Evolutionary conservation across 2,797 vertebrate genomes (phyloP), one percentile per base, ranked within the genome.

Genomic region (Jordanella pulchra): DNA sequence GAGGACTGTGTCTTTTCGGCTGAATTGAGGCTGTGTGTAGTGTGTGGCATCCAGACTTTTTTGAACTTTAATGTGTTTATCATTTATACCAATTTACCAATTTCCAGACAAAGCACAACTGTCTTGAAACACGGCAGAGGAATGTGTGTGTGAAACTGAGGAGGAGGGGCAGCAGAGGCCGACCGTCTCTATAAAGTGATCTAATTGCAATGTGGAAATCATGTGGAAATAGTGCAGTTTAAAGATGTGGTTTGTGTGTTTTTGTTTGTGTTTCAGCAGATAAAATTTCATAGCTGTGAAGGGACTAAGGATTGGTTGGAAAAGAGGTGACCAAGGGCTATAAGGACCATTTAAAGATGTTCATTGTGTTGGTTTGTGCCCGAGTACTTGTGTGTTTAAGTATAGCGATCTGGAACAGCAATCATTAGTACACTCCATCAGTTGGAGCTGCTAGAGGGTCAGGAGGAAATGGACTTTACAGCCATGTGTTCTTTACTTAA

Each of bases 191-290:
- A 47, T 83, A 72, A 83, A 83, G 76, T 65, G 76, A 90, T 90
- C 84, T 86, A 87, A 92, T 92, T 88, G 91, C 66, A 67, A 78
- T 65, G 72, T 77, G 73, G 82, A 76, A 79, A 77, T 87, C 87
- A 77, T 82, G 80, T 86, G 78, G 79, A 91, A 71, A 71, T 74
- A 28, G 65, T 78, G 73, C 69, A 56, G 64, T 64, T 76, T 76
- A 78, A 77, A 85, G 80, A 78, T 79, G 75, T 80, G 67, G 71
- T 60, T 58, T 71, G 54, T n/a, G 11, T 39, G 21, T 72, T 21
- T 51, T 54, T 48, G 42, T 30, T 39, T 27, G 54, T 53, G 18
- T 72, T 77, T 66, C 66, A 70, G 25, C 45, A 54, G 75, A 85
- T 86, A 77, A 80, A 77, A 78, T 89, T 84, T 86, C 75, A 87